Conservation (phyloP, 2,797 vertebrate species). For the Thripadectes ignobilis region DNA sequence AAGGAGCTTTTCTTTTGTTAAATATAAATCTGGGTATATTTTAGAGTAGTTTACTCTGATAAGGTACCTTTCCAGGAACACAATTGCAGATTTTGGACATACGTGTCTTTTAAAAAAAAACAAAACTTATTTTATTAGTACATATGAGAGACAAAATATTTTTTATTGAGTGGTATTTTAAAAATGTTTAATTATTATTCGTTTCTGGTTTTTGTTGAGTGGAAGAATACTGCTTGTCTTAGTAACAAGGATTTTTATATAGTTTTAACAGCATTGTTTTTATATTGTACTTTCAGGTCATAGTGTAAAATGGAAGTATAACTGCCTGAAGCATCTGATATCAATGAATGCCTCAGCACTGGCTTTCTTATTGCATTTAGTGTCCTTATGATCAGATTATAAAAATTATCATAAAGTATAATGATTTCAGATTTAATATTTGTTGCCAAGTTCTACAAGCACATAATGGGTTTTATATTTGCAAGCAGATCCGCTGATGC, state of each 20-base stretch:
- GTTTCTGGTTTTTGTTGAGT: not conserved
- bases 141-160: not conserved
- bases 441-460: not conserved
- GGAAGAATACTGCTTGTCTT: not conserved
- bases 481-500: not conserved
- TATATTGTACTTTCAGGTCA: not conserved
- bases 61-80: slow-evolving; percentile 31
- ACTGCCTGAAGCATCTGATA: not conserved
- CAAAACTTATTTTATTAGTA: not conserved
- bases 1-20: not conserved
- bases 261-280: not conserved
- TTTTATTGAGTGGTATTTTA: not conserved
- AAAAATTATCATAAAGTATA: not conserved
- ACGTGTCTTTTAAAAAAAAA: not conserved
- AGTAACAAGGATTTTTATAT: not conserved
- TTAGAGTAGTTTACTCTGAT: slow-evolving; percentile 17
- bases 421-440: slow-evolving; percentile 1
- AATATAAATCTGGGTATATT: not conserved
- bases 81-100: not conserved
- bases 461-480: not conserved
- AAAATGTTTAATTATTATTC: not conserved
- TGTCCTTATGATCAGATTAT: slow-evolving; percentile 1
- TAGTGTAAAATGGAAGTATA: not conserved
- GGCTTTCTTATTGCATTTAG: not conserved
- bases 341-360: not conserved